Evolutionary conservation across 2,113 vertebrate genomes (phyloP).

Genomic region (Marcusenius ussheri): DNA sequence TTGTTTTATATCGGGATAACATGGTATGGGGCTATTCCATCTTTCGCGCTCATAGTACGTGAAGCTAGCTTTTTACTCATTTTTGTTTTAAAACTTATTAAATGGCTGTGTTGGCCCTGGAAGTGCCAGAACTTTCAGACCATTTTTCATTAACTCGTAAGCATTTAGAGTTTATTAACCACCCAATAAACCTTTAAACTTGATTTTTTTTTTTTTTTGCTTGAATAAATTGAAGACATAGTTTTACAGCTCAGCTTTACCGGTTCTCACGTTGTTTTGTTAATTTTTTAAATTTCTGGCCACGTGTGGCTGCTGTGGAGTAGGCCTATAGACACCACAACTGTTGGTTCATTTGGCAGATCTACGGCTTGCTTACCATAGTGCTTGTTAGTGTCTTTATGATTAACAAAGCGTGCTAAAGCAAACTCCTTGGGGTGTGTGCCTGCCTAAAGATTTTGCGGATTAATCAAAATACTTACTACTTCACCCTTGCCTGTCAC

Average conservation of each 20-base stretch:
- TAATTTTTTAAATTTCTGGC: neutral
- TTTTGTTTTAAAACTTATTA: neutral
- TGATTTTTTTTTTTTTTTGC: neutral
- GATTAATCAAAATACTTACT: slow-evolving; percentile 3
- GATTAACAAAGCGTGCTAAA: slow-evolving; percentile 4
- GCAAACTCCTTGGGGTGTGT: neutral
- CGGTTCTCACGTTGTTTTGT: neutral
- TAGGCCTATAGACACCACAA: neutral
- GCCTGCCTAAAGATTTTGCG: neutral
- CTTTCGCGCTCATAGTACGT: neutral
- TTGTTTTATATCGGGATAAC: neutral
- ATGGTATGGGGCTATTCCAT: neutral
- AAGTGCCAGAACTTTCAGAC: neutral
- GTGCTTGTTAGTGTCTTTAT: neutral
- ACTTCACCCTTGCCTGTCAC: slow-evolving; percentile 6
- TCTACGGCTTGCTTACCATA: neutral
- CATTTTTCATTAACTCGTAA: neutral
- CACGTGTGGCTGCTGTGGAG: neutral
- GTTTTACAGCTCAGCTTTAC: neutral
- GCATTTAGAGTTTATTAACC: neutral
- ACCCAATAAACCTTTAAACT: slow-evolving; percentile 6
- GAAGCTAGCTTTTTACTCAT: neutral
- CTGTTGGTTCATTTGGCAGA: neutral
- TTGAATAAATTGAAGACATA: neutral
- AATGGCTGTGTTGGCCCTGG: neutral